Conservation (phyloP, 2,888 invertebrate genomes). For the Mesorhabditis spiculigera region DNA sequence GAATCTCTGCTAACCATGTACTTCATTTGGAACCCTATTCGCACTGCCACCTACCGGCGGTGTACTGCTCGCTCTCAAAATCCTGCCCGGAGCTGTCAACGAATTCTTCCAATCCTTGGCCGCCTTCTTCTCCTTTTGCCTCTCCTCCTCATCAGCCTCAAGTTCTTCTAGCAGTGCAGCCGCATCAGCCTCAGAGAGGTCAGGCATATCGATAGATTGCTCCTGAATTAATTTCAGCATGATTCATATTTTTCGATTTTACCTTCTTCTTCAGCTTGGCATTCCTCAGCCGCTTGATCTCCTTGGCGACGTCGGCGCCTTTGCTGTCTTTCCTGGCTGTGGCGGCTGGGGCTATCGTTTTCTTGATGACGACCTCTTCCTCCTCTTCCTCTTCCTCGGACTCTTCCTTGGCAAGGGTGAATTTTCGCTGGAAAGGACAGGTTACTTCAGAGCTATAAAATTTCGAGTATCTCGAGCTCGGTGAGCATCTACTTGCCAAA, state of each 20-base stretch:
- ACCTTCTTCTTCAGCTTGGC: conserved; percentile 4
- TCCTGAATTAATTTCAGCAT: background rate
- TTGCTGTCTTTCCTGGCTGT: background rate
- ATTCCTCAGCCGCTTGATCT: background rate
- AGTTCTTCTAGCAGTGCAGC: background rate
- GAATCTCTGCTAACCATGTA: no score
- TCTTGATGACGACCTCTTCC: background rate
- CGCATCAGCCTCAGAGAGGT: background rate
- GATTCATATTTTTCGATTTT: background rate
- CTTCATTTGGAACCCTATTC: background rate
- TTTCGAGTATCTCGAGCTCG: no score
- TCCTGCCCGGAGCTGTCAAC: background rate
- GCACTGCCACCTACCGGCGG: background rate
- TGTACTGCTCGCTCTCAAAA: background rate
- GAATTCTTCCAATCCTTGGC: background rate
- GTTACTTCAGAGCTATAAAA: no score
- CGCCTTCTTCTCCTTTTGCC: background rate
- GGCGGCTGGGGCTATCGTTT: background rate
- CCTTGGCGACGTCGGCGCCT: background rate
- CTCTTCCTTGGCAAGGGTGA: background rate
- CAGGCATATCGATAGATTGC: background rate
- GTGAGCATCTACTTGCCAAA: no score
- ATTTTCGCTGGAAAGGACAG: background rate
- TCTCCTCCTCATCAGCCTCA: background rate
- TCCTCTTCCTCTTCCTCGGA: background rate